These are phyloP conservation scores for Artibeus jamaicensis DNA, from an alignment of 2,797 vertebrate species.

Conservation along the genomic window DNA sequence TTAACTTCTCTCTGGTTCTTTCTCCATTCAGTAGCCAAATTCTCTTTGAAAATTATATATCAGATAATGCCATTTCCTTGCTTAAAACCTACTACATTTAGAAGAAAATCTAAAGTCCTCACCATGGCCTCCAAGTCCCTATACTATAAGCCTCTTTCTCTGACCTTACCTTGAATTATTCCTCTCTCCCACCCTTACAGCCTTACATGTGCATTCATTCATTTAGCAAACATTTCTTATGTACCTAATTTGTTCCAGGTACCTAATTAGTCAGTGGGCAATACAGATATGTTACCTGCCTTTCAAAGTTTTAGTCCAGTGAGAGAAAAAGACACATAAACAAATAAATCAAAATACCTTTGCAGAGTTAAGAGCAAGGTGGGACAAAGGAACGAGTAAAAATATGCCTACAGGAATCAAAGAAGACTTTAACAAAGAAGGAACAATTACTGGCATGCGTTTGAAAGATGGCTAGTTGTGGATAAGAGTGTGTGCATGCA, in stretches of 20 bases:
- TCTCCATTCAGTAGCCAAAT: conserved; percentile 7
- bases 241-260: not conserved
- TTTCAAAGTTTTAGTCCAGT: not conserved
- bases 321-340: not conserved
- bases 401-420: not conserved
- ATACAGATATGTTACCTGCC: not conserved
- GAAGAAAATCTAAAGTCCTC: conserved; percentile 31
- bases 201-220: not conserved
- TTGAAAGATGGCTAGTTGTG: not conserved
- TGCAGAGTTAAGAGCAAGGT: conserved; percentile 36
- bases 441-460: not conserved
- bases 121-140: not conserved
- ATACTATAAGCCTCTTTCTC: not conserved
- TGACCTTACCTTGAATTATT: conserved; percentile 3
- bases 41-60: not conserved
- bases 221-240: conserved; percentile 38
- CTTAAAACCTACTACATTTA: not conserved
- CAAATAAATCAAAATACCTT: conserved; percentile 31
- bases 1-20: not conserved
- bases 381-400: not conserved
- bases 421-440: conserved; percentile 29
- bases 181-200: not conserved
- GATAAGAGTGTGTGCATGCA: not conserved
- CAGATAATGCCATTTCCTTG: not conserved
- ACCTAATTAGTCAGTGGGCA: not conserved